These are phyloP conservation scores for Phrixothrix hirtus DNA, from an alignment of 2,888 invertebrate genomes.

Conservation along the genomic window DNA sequence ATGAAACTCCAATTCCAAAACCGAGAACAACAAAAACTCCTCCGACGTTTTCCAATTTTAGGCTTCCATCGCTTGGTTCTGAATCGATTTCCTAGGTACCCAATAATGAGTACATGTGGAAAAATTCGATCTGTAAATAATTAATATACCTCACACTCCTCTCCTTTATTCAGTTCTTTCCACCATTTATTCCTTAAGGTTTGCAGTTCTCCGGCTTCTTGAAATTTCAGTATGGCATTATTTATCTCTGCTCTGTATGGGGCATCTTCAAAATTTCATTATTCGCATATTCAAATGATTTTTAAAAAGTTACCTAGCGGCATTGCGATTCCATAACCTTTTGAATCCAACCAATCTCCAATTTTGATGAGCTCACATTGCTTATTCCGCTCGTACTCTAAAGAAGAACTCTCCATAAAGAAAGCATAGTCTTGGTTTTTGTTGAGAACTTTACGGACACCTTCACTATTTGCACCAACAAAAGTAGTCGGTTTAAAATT, in stretches of 20 bases:
- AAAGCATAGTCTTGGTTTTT: conserved; percentile 86
- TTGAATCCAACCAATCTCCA: conserved; percentile 81
- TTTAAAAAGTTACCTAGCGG: conserved; percentile 70
- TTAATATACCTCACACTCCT: conserved; percentile 36
- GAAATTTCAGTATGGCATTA: conserved; percentile 83
- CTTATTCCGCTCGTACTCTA: conserved; percentile 83
- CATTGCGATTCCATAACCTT: conserved; percentile 93
- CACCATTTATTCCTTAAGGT: conserved; percentile 91
- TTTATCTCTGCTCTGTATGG: conserved; percentile 82
- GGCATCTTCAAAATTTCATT: conserved; percentile 61
- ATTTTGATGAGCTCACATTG: conserved; percentile 84
- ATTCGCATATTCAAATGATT: not conserved
- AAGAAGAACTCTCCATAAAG: conserved; percentile 93
- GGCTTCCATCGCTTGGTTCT: not conserved
- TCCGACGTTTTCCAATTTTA: conserved; percentile 77
- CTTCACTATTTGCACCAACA: conserved; percentile 79
- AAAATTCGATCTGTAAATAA: not conserved
- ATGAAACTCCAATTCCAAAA: conserved; percentile 70
- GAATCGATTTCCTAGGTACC: not conserved
- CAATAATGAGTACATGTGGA: no score
- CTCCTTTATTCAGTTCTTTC: conserved; percentile 64
- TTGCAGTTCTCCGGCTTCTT: conserved; percentile 82
- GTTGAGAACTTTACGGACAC: conserved; percentile 83
- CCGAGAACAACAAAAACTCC: conserved; percentile 88
- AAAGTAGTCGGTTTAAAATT: conserved; percentile 80